Evolutionary conservation across 1,140 invertebrate genomes (phyloP), one percentile per base, ranked within the genome.

Genomic region (Drepana arcuata): DNA sequence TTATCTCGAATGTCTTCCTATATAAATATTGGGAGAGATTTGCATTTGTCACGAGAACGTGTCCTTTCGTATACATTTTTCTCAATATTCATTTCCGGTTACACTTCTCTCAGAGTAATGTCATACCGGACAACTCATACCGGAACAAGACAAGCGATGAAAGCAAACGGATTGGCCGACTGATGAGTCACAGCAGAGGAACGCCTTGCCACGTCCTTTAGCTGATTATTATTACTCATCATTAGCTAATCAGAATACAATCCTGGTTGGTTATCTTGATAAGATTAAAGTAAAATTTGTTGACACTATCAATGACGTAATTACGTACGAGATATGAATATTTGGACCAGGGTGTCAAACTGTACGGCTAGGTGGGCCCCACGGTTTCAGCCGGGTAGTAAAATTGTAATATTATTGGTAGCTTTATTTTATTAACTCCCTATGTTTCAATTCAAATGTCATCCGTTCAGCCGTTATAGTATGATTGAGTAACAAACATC

Each of bases 151-250:
- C 48, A 50, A 49, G 53, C 47, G 49, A 64, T 62, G 55, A 31
- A 26, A 56, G 55, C 48, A 47, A 62, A 62, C 28, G 46, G 35
- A 11, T 9, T 37, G 26, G 15, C 32, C 18, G 32, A 24, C 21
- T 32, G 33, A 34, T 80, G 75, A 78, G 36, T 78, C 71, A 78
- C 42, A 26, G 14, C 37, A 30, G 45, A 67, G 66, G 70, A 72
- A 74, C 66, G 74, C 62, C 62, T 56, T 40, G 35, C 57, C 36
- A 16, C 41, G 59, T 57, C 57, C 56, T 55, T 59, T 66, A 31
- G 47, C 54, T 70, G 65, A 77, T 73, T 71, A 73, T 69, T 51
- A 55, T 75, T 71, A 73, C 58, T 70, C 73, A 75, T 69, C 56
- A 40, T 55, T 45, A 47, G 33, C 45, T 59, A 61, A 72, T 66